Base-by-base conservation (phyloP, 2,888 invertebrate genomes). In the Stramonita haemastoma region DNA sequence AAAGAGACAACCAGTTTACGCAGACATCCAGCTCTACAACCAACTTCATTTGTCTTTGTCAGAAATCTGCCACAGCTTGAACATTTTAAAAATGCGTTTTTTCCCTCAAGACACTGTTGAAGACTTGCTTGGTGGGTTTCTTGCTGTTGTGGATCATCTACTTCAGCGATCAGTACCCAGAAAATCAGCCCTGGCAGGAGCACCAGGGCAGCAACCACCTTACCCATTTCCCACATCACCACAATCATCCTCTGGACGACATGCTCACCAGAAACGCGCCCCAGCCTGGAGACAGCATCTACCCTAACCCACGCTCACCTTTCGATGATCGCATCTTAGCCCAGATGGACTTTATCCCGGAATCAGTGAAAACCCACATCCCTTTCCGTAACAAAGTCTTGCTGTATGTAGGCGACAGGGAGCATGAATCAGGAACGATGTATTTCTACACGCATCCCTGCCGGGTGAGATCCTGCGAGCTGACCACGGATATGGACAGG, bases 401-500 rank as follows among this genome's bases (percentile, higher is more conserved):
- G 93, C 88, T 90, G 91, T 89, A 94, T 94, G 13, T 88, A 93
- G 11, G 93, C 93, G 6, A 91, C 91, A 19, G 93, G 93, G 93
- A 91, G 90, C 19, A 89, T 94, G 1, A 91, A 57, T 87, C 86
- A 19, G 97, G 98, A 0, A 96, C 97, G 84, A 97, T 97, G 56
- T 97, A 97, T 92, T 98, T 98, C 96, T 94, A 97, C 92, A 97
- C 97, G 92, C 97, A 97, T 93, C 97, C 98, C 93, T 99, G 99
- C 95, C 98, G 98, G 0, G 98, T 99, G 26, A 97, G 97, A 95
- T 97, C 98, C 6, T 99, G 99, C 96, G 97, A 97, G 32, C 96
- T 99, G 89, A 98, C 98, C 0, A 97, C 97, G 0, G 97, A 98
- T 94, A 97, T 97, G 15, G 97, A 97, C 86, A 97, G 97, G 92